A percentile compares a stretch with the other conserved stretches of the same genome.
Conservation (phyloP, 2,113 vertebrate genomes). For the Fulica atra region DNA sequence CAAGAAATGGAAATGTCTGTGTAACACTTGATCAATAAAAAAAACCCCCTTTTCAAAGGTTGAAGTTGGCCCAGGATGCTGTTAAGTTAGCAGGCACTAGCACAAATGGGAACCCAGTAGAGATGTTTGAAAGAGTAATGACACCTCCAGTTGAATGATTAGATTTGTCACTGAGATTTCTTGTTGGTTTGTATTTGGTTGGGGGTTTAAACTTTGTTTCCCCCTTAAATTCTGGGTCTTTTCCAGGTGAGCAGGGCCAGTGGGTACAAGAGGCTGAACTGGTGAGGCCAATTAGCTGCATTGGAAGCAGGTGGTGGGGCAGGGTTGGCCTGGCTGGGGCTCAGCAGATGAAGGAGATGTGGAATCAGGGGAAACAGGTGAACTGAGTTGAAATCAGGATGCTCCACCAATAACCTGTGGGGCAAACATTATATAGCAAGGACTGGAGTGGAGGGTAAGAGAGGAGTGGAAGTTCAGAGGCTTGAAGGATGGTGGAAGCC, state of each 20-base stretch:
- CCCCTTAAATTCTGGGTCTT: background rate
- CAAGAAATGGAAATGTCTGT: conserved; percentile 69
- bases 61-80: conserved; percentile 43
- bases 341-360: background rate
- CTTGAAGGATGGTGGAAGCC: background rate
- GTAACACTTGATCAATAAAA: conserved; percentile 52
- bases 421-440: background rate
- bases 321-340: background rate
- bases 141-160: background rate
- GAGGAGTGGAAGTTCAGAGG: fast-evolving
- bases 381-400: fast-evolving
- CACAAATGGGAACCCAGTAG: conserved; percentile 47
- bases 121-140: conserved; percentile 48
- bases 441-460: fast-evolving
- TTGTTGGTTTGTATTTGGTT: background rate
- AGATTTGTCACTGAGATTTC: background rate
- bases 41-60: conserved; percentile 65
- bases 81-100: conserved; percentile 23
- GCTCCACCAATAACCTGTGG: fast-evolving
- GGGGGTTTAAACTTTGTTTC: background rate
- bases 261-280: fast-evolving
- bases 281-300: fast-evolving
- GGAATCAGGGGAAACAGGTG: background rate
- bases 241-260: background rate
- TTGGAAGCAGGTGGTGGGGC: background rate